phyloP scores from a whole-genome alignment of 2,797 vertebrate genomes.

The Vespertilio murinus region DNA sequence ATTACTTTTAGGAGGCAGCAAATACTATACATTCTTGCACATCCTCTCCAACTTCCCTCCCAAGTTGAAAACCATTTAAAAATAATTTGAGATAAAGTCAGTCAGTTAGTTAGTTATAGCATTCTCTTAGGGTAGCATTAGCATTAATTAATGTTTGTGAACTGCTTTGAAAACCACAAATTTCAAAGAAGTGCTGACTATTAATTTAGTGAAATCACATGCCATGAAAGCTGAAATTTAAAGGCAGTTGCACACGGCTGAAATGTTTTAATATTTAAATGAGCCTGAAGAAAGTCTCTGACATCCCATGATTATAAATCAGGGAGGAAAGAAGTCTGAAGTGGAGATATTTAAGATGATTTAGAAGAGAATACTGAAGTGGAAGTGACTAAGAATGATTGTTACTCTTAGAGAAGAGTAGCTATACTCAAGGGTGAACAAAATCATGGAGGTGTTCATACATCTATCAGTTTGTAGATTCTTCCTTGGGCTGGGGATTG shows the following conservation, averaged over 20 bases:
- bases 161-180: conserved; percentile 64
- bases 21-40: conserved; percentile 10
- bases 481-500: background rate
- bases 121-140: conserved; percentile 70
- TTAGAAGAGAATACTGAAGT: background rate
- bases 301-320: conserved; percentile 62
- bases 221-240: conserved; percentile 69
- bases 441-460: background rate
- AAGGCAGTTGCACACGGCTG: conserved; percentile 48
- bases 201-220: conserved; percentile 72
- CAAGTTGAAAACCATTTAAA: conserved; percentile 70
- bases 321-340: background rate
- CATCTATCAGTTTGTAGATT: background rate
- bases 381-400: background rate
- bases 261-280: conserved; percentile 74
- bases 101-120: conserved; percentile 66
- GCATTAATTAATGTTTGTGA: conserved; percentile 73
- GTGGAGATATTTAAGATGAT: background rate
- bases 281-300: conserved; percentile 58
- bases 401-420: background rate
- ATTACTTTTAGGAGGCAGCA: conserved; percentile 37
- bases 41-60: conserved; percentile 59
- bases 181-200: conserved; percentile 66
- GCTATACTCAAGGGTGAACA: background rate
- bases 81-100: conserved; percentile 72